These are phyloP conservation scores for Trissolcus basalis DNA, from an alignment of 1,140 invertebrate genomes.

Conservation along the genomic window DNA sequence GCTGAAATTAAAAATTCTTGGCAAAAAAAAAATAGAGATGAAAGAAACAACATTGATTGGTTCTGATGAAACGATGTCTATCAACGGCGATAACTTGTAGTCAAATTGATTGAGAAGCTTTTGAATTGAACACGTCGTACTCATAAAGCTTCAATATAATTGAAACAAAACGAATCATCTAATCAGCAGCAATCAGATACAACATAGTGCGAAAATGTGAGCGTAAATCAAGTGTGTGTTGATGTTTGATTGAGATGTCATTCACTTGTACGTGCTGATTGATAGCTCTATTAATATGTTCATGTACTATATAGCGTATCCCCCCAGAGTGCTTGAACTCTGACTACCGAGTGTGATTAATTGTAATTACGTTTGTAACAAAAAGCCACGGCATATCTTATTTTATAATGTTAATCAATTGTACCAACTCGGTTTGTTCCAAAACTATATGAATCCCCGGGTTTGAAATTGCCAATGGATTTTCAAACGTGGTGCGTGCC, in stretches of 20 bases:
- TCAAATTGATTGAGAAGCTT: neutral
- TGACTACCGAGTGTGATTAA: neutral
- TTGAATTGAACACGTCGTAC: constrained; percentile 5
- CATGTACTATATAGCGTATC: constrained; percentile 54
- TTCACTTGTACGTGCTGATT: constrained; percentile 67
- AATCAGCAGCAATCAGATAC: constrained; percentile 50
- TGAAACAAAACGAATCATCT: constrained; percentile 28
- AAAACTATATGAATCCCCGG: no score
- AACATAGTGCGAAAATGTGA: constrained; percentile 55
- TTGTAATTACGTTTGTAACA: neutral
- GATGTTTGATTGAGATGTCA: constrained; percentile 70
- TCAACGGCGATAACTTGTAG: no score
- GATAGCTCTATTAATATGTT: constrained; percentile 69
- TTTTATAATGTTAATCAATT: no score
- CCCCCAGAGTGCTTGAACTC: neutral
- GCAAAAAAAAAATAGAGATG: no score
- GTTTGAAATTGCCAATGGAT: no score
- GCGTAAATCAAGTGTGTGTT: constrained; percentile 59
- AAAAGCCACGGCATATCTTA: no score
- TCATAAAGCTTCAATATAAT: constrained; percentile 13
- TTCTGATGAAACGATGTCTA: no score
- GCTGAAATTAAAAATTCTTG: no score
- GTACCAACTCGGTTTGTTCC: no score
- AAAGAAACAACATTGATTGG: no score
- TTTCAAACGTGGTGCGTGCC: no score